Conservation (phyloP, 1,140 invertebrate genomes). For the Cherax destructor region DNA sequence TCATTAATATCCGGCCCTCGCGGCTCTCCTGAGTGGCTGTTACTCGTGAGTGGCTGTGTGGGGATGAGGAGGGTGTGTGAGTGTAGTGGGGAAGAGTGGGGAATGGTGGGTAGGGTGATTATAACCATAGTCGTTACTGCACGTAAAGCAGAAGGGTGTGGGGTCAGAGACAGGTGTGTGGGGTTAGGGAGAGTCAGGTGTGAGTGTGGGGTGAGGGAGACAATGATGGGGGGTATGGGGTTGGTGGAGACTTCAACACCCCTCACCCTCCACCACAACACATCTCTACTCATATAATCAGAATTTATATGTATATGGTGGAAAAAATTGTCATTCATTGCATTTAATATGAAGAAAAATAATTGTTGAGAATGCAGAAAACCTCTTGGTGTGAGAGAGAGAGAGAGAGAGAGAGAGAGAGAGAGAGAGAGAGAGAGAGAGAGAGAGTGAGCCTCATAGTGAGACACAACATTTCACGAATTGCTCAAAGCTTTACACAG, state of each 20-base stretch:
- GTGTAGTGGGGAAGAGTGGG: background rate
- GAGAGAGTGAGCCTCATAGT: background rate
- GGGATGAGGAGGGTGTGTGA: background rate
- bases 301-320: no score
- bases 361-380: no score
- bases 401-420: background rate
- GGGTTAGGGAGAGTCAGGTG: background rate
- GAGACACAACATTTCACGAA: background rate
- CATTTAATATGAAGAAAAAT: no score
- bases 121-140: no score
- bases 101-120: background rate
- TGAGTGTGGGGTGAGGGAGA: background rate
- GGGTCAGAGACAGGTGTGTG: no score
- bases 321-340: no score
- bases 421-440: conserved; percentile 2
- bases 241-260: background rate
- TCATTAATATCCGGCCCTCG: background rate
- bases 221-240: background rate
- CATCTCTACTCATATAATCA: no score
- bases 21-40: background rate
- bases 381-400: background rate
- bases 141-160: no score
- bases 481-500: no score
- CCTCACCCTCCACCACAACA: no score
- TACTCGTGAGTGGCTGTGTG: background rate